Percentiles rank a stretch among this genome's conserved stretches.
phyloP scores from a whole-genome alignment of 2,888 invertebrate species.

The Hirtodrosophila duncani region DNA sequence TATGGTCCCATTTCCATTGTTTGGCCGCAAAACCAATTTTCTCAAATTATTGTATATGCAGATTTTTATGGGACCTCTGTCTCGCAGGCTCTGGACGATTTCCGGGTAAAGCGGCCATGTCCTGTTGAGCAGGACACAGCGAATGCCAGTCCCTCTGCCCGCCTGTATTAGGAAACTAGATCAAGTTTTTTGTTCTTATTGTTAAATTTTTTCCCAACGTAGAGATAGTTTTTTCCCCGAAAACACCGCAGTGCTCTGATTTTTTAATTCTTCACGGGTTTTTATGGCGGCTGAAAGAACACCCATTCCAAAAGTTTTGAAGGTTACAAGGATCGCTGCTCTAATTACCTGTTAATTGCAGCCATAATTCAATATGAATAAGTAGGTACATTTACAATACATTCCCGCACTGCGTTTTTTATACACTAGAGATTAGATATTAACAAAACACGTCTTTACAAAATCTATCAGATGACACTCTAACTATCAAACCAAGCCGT shows the following conservation, averaged over 20 bases:
- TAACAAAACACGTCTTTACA: too few relatives aligned
- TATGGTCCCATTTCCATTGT: conserved; percentile 43
- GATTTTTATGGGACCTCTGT: conserved; percentile 65
- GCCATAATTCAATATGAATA: conserved; percentile 46
- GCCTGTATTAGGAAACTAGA: conserved; percentile 71
- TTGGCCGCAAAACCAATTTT: conserved; percentile 44
- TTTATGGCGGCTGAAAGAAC: conserved; percentile 54
- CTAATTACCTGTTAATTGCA: conserved; percentile 67
- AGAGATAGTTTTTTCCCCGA: conserved; percentile 70
- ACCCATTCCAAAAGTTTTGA: conserved; percentile 57
- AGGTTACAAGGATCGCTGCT: too few relatives aligned
- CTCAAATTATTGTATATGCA: conserved; percentile 56
- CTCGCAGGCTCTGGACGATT: conserved; percentile 24
- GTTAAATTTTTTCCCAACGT: conserved; percentile 53
- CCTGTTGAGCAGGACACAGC: conserved; percentile 56
- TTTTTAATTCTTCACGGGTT: conserved; percentile 71
- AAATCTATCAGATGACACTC: too few relatives aligned
- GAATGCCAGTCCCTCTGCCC: conserved; percentile 29
- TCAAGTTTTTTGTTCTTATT: conserved; percentile 75
- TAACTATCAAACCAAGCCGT: too few relatives aligned
- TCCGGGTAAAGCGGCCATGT: conserved; percentile 49
- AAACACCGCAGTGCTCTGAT: conserved; percentile 61
- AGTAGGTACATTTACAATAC: too few relatives aligned
- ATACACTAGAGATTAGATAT: too few relatives aligned
- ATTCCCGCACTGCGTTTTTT: too few relatives aligned